Conservation (phyloP, 2,888 invertebrate genomes). For the Pachycephus smyrnensis region DNA sequence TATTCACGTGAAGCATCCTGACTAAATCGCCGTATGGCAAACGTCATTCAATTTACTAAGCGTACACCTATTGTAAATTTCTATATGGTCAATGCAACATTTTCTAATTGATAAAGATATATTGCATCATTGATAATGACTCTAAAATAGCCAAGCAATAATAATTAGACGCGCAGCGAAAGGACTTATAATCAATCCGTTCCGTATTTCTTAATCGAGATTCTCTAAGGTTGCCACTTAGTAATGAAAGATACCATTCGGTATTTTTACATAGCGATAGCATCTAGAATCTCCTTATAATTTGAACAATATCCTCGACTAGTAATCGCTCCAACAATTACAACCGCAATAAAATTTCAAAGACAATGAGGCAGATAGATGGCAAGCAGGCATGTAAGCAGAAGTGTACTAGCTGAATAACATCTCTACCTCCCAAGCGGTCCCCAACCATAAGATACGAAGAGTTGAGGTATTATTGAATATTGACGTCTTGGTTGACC, state of each 20-base stretch:
- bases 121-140: conserved; percentile 19
- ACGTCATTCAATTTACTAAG: background rate
- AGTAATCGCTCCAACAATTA: background rate
- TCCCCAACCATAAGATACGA: conserved; percentile 71
- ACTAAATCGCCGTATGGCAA: background rate
- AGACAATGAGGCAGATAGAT: background rate
- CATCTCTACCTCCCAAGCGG: conserved; percentile 65
- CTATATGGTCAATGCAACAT: background rate
- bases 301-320: background rate
- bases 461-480: conserved; percentile 69
- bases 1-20: background rate
- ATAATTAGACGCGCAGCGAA: background rate
- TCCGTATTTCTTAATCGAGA: background rate
- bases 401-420: background rate
- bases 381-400: background rate
- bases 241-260: background rate
- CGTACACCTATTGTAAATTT: background rate
- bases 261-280: background rate
- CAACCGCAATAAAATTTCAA: background rate
- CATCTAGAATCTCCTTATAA: background rate
- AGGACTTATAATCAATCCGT: background rate
- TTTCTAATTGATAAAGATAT: conserved; percentile 34
- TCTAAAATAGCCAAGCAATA: background rate
- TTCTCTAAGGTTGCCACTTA: background rate
- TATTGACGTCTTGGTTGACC: conserved; percentile 57